Percentiles rank a stretch among this genome's conserved stretches.
Conservation (phyloP, 2,888 invertebrate genomes). For the Oscheius onirici region DNA sequence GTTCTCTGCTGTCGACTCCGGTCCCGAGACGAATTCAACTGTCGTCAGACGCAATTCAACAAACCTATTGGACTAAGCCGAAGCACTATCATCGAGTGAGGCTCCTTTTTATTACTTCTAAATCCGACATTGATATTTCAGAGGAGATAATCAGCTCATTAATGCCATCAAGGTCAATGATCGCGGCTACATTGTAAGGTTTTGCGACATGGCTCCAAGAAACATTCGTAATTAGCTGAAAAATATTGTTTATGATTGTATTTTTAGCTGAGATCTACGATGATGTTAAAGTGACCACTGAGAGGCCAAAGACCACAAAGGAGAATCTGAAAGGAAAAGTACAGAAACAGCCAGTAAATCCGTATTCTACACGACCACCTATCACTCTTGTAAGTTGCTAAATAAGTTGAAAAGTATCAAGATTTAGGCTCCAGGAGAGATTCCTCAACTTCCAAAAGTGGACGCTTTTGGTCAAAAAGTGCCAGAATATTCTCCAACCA, state of each 20-base stretch:
- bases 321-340: neutral
- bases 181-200: slow-evolving; percentile 62
- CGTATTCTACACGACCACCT: neutral
- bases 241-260: neutral
- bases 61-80: slow-evolving; percentile 66
- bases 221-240: slow-evolving; percentile 52
- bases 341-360: neutral
- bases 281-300: slow-evolving; percentile 28
- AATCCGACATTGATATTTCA: slow-evolving; percentile 30
- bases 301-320: slow-evolving; percentile 17
- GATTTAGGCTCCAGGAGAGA: neutral
- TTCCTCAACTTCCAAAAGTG: neutral
- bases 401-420: neutral
- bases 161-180: slow-evolving; percentile 63
- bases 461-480: slow-evolving; percentile 26
- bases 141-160: slow-evolving; percentile 65
- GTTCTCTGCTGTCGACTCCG: slow-evolving; percentile 68
- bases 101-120: neutral
- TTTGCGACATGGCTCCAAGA: slow-evolving; percentile 68
- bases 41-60: slow-evolving; percentile 61
- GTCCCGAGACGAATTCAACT: slow-evolving; percentile 65
- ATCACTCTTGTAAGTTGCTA: neutral
- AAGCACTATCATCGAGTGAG: slow-evolving; percentile 65
- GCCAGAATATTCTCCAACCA: slow-evolving; percentile 25
- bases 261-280: slow-evolving; percentile 33